A percentile compares a stretch with the other conserved stretches of the same genome.
Conservation (phyloP, 2,113 vertebrate species). For the Ranitomeya variabilis region DNA sequence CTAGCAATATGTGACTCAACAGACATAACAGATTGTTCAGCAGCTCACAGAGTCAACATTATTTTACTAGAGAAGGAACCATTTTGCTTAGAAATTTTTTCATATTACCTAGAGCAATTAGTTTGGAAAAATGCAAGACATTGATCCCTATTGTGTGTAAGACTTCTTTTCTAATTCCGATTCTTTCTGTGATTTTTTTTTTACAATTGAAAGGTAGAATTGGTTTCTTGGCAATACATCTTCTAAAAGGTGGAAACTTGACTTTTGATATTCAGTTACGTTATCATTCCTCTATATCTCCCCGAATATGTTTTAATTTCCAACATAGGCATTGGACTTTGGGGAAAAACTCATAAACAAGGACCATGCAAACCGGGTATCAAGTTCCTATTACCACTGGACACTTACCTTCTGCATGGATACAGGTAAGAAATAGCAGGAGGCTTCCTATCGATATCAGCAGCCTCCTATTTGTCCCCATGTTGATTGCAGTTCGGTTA, state of each 20-base stretch:
- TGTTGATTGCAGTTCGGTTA: slow-evolving; percentile 44
- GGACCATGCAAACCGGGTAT: background rate
- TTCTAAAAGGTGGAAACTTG: background rate
- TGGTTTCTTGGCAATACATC: background rate
- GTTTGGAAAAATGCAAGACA: too few species aligned
- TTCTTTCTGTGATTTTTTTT: background rate
- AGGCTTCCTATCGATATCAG: slow-evolving; percentile 36
- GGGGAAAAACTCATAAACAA: background rate
- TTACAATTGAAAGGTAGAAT: background rate
- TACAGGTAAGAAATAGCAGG: slow-evolving; percentile 22
- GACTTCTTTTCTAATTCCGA: background rate
- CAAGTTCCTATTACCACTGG: background rate
- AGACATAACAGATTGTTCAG: too few species aligned
- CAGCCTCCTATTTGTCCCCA: slow-evolving; percentile 46
- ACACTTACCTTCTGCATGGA: slow-evolving; percentile 43
- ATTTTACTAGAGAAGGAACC: too few species aligned
- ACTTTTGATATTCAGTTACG: background rate
- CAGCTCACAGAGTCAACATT: too few species aligned
- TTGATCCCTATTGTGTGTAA: background rate
- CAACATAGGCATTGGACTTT: background rate
- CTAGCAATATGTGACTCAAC: too few species aligned
- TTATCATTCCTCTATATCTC: background rate
- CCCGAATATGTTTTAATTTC: background rate
- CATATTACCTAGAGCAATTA: too few species aligned
- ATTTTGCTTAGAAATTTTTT: too few species aligned